These are phyloP conservation scores for Panthera uncia DNA, from an alignment of 2,113 vertebrate species.

Conservation along the genomic window DNA sequence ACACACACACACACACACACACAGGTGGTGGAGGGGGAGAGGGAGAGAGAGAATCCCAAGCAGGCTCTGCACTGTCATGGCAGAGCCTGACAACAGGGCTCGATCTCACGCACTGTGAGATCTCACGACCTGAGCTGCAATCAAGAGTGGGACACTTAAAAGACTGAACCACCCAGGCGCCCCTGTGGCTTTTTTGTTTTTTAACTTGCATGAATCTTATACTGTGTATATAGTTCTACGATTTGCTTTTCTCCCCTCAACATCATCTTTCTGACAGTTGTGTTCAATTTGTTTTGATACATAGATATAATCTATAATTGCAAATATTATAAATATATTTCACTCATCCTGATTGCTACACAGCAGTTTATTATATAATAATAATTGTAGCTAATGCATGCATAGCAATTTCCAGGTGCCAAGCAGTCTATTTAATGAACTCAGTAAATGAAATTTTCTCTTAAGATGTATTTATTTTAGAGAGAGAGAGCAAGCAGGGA, in stretches of 20 bases:
- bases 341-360: not conserved
- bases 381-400: too few relatives aligned
- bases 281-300: not conserved
- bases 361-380: not conserved
- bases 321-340: not conserved
- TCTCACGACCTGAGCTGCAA: too few relatives aligned
- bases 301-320: not conserved
- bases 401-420: not conserved
- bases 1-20: too few relatives aligned
- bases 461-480: not conserved
- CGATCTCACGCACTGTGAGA: too few relatives aligned
- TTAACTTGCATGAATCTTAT: not conserved
- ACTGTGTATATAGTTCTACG: not conserved
- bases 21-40: too few relatives aligned
- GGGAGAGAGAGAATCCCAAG: too few relatives aligned
- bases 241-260: not conserved
- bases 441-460: not conserved
- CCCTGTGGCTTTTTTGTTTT: not conserved
- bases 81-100: too few relatives aligned
- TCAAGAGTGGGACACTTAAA: too few relatives aligned
- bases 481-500: too few relatives aligned
- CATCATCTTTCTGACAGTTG: not conserved
- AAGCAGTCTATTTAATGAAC: not conserved
- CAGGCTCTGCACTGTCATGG: too few relatives aligned
- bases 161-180: too few relatives aligned